Conservation (phyloP, 2,888 invertebrate genomes). For the Alloplasta piceator region DNA sequence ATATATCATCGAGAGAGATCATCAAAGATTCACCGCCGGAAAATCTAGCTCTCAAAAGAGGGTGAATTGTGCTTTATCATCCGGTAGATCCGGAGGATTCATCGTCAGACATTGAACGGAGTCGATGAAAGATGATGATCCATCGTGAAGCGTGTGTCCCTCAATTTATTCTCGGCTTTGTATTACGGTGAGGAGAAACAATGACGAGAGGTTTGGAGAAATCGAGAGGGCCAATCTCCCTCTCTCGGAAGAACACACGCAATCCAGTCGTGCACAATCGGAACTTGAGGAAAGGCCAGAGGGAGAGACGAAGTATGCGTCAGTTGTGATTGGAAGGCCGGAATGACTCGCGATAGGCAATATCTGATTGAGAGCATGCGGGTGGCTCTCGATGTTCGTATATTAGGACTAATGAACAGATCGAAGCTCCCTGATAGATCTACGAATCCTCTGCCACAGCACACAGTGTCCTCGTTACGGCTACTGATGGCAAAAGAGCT, state of each 20-base stretch:
- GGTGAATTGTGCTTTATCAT: no score
- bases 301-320: conserved; percentile 1
- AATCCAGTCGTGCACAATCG: conserved; percentile 43
- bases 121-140: neutral
- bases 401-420: conserved; percentile 81
- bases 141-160: neutral
- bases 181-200: conserved; percentile 30
- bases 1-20: no score
- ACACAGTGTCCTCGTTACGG: conserved; percentile 70
- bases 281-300: neutral
- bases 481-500: conserved; percentile 31
- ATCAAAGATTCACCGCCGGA: no score
- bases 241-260: neutral
- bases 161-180: neutral
- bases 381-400: conserved; percentile 73
- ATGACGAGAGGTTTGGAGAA: conserved; percentile 50
- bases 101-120: neutral
- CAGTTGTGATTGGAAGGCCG: conserved; percentile 43
- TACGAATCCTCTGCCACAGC: conserved; percentile 54
- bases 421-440: conserved; percentile 73
- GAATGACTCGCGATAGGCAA: conserved; percentile 65
- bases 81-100: no score
- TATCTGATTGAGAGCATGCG: conserved; percentile 75
- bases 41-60: no score
- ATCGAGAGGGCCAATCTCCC: conserved; percentile 48